phyloP scores from a whole-genome alignment of 2,797 vertebrate species.

The Sebastes umbrosus region DNA sequence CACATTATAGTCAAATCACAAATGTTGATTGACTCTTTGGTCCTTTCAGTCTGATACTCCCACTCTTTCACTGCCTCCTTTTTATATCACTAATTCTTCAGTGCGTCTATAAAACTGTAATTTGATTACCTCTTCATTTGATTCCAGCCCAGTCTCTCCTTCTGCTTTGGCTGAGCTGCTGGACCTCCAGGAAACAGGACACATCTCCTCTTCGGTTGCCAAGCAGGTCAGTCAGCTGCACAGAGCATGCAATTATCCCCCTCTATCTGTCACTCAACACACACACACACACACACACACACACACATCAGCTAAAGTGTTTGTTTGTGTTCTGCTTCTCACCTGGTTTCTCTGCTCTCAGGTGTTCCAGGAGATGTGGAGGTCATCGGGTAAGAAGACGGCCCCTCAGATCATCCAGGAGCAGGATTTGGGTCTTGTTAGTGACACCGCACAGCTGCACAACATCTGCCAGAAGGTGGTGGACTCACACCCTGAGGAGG shows the following conservation, averaged over 20 bases:
- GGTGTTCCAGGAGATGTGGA: constrained; percentile 93
- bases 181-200: constrained; percentile 86
- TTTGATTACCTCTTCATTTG: constrained; percentile 39
- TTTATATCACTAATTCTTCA: constrained; percentile 33
- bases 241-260: constrained; percentile 26
- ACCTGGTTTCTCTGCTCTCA: constrained; percentile 56
- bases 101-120: constrained; percentile 36
- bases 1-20: constrained; percentile 30
- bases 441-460: constrained; percentile 82
- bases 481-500: constrained; percentile 87
- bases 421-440: constrained; percentile 86
- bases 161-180: constrained; percentile 88
- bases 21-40: constrained; percentile 15
- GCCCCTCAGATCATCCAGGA: constrained; percentile 87
- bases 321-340: constrained; percentile 15
- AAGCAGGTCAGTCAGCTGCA: constrained; percentile 85
- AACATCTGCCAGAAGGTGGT: constrained; percentile 88
- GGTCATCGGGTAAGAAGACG: constrained; percentile 82
- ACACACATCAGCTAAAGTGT: not conserved
- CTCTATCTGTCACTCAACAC: constrained; percentile 4
- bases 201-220: constrained; percentile 89
- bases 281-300: not conserved
- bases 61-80: not conserved
- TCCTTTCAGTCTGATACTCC: constrained; percentile 2
- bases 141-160: constrained; percentile 86